Evolutionary conservation across 2,888 invertebrate species (phyloP).

Genomic region (Microctonus brassicae): DNA sequence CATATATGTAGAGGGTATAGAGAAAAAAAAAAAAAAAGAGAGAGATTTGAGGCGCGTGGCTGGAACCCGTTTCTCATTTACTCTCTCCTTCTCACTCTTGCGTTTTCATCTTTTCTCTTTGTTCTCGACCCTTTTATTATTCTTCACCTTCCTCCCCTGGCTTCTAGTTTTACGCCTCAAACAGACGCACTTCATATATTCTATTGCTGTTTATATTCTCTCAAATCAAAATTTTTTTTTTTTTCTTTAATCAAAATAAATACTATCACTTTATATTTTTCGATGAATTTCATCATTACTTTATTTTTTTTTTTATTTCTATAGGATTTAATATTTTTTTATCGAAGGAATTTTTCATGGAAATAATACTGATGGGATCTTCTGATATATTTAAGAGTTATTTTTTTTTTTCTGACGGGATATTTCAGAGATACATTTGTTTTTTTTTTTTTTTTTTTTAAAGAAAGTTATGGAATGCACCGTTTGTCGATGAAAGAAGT

Average conservation of each 20-base stretch:
- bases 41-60: conserved; percentile 57
- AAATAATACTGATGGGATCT: not conserved
- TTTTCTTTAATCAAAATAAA: not conserved
- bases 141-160: conserved; percentile 43
- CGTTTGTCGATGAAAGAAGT: conserved; percentile 1
- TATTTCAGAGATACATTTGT: not conserved
- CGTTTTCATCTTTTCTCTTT: conserved; percentile 40
- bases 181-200: conserved; percentile 16
- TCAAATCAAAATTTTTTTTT: not conserved
- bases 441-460: not conserved
- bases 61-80: conserved; percentile 56
- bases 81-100: conserved; percentile 51
- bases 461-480: conserved; percentile 23
- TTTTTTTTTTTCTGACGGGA: not conserved
- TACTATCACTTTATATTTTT: too few relatives aligned
- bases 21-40: not conserved
- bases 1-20: not conserved
- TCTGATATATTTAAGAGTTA: not conserved
- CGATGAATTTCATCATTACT: not conserved
- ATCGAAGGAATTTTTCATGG: not conserved
- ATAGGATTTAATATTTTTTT: not conserved
- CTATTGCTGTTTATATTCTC: not conserved
- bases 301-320: not conserved
- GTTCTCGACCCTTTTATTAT: conserved; percentile 37
- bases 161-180: conserved; percentile 60